phyloP scores from a whole-genome alignment of 2,888 invertebrate genomes.

The Tridacna gigas region DNA sequence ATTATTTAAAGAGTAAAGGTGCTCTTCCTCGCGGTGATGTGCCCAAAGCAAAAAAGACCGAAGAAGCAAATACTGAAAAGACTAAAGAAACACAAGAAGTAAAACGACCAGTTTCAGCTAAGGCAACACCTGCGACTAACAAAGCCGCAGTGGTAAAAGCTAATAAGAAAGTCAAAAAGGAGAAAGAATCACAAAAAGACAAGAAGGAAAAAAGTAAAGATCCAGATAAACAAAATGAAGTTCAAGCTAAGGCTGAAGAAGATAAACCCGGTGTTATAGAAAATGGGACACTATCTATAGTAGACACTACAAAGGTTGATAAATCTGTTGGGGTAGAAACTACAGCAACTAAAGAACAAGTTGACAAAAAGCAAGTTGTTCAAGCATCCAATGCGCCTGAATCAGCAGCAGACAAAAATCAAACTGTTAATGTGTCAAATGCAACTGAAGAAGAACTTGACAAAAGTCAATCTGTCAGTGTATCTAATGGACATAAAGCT shows the following conservation, averaged over 20 bases:
- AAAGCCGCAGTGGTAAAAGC: neutral
- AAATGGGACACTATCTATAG: neutral
- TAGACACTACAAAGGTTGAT: neutral
- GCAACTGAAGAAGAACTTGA: neutral
- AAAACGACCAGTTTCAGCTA: slow-evolving; percentile 14
- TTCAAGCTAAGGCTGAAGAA: slow-evolving; percentile 29
- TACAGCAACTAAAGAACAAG: neutral
- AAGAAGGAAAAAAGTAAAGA: slow-evolving; percentile 37
- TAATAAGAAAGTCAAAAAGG: slow-evolving; percentile 23
- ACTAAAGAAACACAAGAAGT: slow-evolving; percentile 14
- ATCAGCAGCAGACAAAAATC: neutral
- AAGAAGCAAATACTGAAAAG: slow-evolving; percentile 16
- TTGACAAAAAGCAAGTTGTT: neutral
- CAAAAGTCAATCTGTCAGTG: slow-evolving; percentile 43
- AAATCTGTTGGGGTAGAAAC: slow-evolving; percentile 6
- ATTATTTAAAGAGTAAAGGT: slow-evolving; percentile 95
- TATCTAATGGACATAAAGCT: slow-evolving; percentile 49
- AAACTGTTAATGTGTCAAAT: too few relatives aligned
- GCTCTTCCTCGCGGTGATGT: slow-evolving; percentile 83
- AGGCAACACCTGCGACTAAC: neutral
- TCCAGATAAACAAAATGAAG: slow-evolving; percentile 31
- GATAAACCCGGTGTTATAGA: slow-evolving; percentile 35
- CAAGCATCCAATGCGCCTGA: neutral
- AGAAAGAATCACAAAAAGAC: slow-evolving; percentile 4
- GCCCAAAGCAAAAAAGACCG: slow-evolving; percentile 22